Evolutionary conservation across 2,888 invertebrate genomes (phyloP).

Genomic region (Polydrusus cervinus): DNA sequence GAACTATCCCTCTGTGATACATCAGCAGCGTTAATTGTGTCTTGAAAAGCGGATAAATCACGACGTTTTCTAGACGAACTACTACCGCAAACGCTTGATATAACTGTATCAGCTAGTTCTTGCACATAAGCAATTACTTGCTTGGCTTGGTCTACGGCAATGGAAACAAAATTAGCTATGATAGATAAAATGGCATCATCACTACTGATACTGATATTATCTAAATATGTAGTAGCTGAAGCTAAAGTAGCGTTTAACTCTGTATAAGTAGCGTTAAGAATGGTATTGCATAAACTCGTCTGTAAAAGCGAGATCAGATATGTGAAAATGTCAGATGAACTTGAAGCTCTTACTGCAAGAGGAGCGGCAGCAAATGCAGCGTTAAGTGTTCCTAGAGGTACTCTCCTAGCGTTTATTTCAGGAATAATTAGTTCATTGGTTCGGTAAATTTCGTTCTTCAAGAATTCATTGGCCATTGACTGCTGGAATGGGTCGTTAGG

Average conservation of each 20-base stretch:
- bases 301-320: background rate
- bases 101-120: background rate
- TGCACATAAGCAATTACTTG: background rate
- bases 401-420: background rate
- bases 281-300: background rate
- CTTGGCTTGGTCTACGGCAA: background rate
- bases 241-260: background rate
- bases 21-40: background rate
- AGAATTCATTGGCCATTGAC: background rate
- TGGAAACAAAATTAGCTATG: background rate
- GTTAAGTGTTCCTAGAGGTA: constrained; percentile 6
- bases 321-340: background rate
- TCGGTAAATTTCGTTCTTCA: background rate
- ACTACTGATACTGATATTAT: background rate
- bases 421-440: background rate
- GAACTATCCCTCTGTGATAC: background rate
- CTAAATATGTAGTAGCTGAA: background rate
- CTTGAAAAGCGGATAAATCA: constrained; percentile 1
- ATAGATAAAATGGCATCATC: constrained; percentile 8
- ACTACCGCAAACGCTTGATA: constrained; percentile 5
- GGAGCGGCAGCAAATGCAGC: background rate
- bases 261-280: background rate
- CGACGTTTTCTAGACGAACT: constrained; percentile 8
- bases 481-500: background rate
- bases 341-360: background rate